Conservation (phyloP, 1,140 invertebrate genomes). For the Melitaea cinxia region DNA sequence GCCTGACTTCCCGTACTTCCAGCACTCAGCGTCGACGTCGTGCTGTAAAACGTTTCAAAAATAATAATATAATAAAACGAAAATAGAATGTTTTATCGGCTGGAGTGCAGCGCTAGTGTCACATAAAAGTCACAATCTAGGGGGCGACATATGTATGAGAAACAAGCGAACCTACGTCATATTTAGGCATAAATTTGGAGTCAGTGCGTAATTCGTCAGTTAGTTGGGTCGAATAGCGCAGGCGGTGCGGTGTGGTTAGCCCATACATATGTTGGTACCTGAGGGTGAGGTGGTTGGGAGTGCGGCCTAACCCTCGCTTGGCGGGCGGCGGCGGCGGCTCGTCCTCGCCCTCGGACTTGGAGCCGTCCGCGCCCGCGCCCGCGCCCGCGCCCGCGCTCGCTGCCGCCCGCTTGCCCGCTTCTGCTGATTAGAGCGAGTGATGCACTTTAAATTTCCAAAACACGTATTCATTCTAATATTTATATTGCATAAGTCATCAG, state of each 20-base stretch:
- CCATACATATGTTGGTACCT: slow-evolving; percentile 83
- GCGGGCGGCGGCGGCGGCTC: slow-evolving; percentile 86
- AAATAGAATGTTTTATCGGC: background rate
- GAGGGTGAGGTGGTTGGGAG: slow-evolving; percentile 95
- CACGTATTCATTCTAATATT: too few relatives aligned
- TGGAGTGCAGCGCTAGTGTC: background rate
- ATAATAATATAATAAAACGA: background rate
- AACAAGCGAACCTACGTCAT: slow-evolving; percentile 59
- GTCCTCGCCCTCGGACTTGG: slow-evolving; percentile 94
- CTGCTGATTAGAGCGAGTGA: background rate
- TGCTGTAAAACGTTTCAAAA: slow-evolving; percentile 82
- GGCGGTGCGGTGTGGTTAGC: slow-evolving; percentile 49
- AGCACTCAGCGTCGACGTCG: slow-evolving; percentile 95
- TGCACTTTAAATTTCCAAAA: too few relatives aligned
- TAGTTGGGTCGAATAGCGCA: slow-evolving; percentile 21
- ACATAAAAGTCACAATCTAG: background rate
- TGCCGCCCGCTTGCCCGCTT: slow-evolving; percentile 12
- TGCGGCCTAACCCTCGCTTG: slow-evolving; percentile 91
- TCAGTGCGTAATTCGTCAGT: slow-evolving; percentile 27
- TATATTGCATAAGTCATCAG: too few relatives aligned
- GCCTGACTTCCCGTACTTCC: slow-evolving; percentile 97
- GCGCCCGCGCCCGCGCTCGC: slow-evolving; percentile 53
- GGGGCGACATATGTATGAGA: slow-evolving; percentile 74
- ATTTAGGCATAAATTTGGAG: slow-evolving; percentile 48
- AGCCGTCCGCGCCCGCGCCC: slow-evolving; percentile 83